Evolutionary conservation across 1,140 invertebrate genomes (phyloP), one percentile per base, ranked within the genome.

Genomic region (Macrocentrus cingulum): DNA sequence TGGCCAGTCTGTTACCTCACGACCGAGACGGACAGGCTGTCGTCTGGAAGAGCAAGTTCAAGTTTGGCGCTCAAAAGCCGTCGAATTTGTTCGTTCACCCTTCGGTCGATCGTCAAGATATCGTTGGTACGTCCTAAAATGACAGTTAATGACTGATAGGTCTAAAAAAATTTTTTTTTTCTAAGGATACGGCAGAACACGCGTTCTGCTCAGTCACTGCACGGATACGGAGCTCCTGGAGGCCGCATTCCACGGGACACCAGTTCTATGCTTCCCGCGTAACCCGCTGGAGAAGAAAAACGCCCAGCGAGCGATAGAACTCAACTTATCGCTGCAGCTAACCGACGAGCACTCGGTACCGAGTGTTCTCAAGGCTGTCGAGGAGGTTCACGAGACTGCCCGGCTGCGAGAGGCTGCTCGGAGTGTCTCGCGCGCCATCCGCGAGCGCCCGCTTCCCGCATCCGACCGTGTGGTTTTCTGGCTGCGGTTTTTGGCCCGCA

Each of bases 231-330:
- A 77, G 56, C 63, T 79, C 36, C 51, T 79, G 1, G 77, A 80
- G 57, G 56, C 67, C 13, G 69, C 66, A 13, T 75, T 73, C 42
- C 76, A 79, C 37, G 71, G 77, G 7, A 70, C 69, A 6, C 77
- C 77, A n/a, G 37, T 80, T 44, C 67, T 80, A 36, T 80, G 77
- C 51, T 72, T 79, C 22, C 75, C 77, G 0, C 66, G 75, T 13
- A 66, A 69, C 41, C 13, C 60, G 1, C 60, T 73, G 8, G 77
- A 80, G 56, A 56, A 59, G 0, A 62, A 60, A 46, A 79, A 79
- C 42, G 57, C 68, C 2, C 50, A 60, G 2, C 66, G 75, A 16
- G 72, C 67, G 2, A 41, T 69, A 0, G 66, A 75, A 18, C 58
- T 77, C 13, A 74, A 74, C n/a, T 75, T 78, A 18, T 69, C 63